A percentile compares a stretch with the other conserved stretches of the same genome.
Conservation (phyloP, 2,888 invertebrate species). For the Parelbella ahira region DNA sequence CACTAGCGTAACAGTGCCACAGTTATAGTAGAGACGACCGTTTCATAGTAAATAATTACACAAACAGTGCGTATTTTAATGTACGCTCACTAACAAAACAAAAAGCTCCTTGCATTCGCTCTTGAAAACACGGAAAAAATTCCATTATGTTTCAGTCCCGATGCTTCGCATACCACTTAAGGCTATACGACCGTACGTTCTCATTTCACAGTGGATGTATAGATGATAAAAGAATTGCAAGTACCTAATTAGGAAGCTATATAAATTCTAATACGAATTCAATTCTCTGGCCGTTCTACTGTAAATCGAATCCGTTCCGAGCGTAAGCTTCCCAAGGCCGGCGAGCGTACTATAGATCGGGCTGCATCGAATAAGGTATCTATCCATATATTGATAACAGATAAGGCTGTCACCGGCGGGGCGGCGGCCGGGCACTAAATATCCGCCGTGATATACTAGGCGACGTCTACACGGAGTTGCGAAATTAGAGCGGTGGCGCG, state of each 20-base stretch:
- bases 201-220: conserved; percentile 4
- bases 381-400: conserved; percentile 76
- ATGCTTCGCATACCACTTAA: conserved; percentile 29
- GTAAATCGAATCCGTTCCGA: conserved; percentile 31
- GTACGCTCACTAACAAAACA: conserved; percentile 2
- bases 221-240: conserved; percentile 26
- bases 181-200: conserved; percentile 8
- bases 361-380: conserved; percentile 52
- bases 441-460: conserved; percentile 62
- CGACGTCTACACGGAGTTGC: conserved; percentile 58
- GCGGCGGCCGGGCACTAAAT: conserved; percentile 67
- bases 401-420: conserved; percentile 69
- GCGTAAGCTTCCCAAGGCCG: conserved; percentile 30
- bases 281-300: conserved; percentile 27
- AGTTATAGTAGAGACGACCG: conserved; percentile 47
- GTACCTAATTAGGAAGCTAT: conserved; percentile 33
- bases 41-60: conserved; percentile 30
- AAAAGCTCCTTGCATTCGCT: conserved; percentile 15
- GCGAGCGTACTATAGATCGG: conserved; percentile 52
- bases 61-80: too few species aligned
- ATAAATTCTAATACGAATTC: conserved; percentile 30
- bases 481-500: conserved; percentile 66
- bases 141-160: conserved; percentile 26
- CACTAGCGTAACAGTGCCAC: conserved; percentile 62
- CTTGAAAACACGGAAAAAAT: conserved; percentile 29